Conservation (phyloP, 2,113 vertebrate genomes). For the Athene cunicularia region DNA sequence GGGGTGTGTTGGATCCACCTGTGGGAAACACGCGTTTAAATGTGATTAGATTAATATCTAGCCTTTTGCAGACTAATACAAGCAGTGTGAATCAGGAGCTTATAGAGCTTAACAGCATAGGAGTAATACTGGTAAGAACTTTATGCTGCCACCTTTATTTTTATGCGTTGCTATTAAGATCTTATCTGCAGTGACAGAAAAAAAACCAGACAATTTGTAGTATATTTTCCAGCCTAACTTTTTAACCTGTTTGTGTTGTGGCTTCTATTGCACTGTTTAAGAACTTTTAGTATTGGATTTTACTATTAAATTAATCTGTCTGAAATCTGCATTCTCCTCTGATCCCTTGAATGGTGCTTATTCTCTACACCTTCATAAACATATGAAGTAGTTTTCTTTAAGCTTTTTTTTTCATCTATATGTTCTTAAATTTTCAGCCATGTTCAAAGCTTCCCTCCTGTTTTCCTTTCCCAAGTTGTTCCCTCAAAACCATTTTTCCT, state of each 20-base stretch:
- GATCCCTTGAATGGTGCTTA: background rate
- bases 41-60: constrained; percentile 93
- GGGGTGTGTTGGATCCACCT: constrained; percentile 94
- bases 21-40: constrained; percentile 95
- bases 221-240: background rate
- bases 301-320: background rate
- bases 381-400: background rate
- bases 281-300: background rate
- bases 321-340: background rate
- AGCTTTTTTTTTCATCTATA: background rate
- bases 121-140: constrained; percentile 91
- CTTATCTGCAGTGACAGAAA: background rate
- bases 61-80: constrained; percentile 91
- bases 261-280: background rate
- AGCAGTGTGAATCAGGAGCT: constrained; percentile 92
- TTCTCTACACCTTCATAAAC: background rate
- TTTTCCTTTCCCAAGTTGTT: background rate
- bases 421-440: background rate
- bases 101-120: constrained; percentile 94
- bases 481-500: background rate
- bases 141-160: background rate
- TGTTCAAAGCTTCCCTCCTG: background rate
- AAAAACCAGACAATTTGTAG: background rate
- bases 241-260: background rate
- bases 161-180: background rate